Base-by-base conservation (phyloP, 2,888 invertebrate genomes). In the Drosophila leonis region DNA sequence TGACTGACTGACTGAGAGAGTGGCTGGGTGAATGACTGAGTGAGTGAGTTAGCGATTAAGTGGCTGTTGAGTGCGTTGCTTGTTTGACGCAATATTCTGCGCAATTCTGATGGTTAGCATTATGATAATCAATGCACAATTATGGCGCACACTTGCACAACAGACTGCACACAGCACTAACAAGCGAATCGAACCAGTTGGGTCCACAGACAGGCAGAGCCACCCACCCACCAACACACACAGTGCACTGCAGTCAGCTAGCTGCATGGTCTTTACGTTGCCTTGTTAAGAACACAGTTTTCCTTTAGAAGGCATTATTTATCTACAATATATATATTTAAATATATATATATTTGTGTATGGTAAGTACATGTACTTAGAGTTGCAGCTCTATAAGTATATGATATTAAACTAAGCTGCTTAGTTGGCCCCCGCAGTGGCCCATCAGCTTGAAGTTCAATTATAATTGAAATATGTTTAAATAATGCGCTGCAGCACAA, bases 41-140 rank as follows among this genome's bases (percentile, higher is more conserved):
- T 52, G 49, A 61, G 20, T 41, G 41, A 41, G 44, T 46, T 42
- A 51, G 20, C 48, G 65, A 56, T 57, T 64, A 59, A 81, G 48
- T 71, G 66, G 65, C 41, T 55, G 51, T 52, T 59, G 61, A 54
- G 75, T 57, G 62, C 39, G 49, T 27, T 49, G 37, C 60, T 62
- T 56, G 39, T 29, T 33, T 67, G 51, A 4, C 55, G 37, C 49
- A 59, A 59, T 52, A 56, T 76, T 55, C 51, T 72, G 89, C 73
- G 65, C 78, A 89, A 83, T 83, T 74, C 70, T 41, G 78, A 80
- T 80, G 68, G 61, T 37, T 61, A 46, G 59, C 78, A 80, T 84
- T 80, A 80, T 73, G 74, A 72, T 89, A 83, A 77, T 78, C 83
- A 89, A 83, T 83, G 87, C 89, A 89, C 83, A 83, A 86, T 88